A percentile compares a stretch with the other conserved stretches of the same genome.
Conservation (phyloP, 2,888 invertebrate genomes). For the Serripes groenlandicus region DNA sequence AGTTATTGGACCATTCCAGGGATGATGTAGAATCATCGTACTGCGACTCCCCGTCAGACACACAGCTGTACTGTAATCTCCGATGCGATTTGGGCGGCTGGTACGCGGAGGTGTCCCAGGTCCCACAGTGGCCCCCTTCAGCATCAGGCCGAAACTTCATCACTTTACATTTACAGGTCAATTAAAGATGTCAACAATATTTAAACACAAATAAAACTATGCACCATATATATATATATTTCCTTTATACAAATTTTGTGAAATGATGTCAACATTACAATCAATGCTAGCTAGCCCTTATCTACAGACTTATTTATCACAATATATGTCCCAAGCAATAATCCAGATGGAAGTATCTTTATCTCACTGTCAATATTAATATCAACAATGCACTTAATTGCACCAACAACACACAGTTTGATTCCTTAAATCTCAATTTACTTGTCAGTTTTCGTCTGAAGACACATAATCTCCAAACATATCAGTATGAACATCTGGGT, state of each 20-base stretch:
- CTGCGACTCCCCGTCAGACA: conserved; percentile 30
- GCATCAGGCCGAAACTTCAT: conserved; percentile 65
- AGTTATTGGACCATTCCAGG: conserved; percentile 61
- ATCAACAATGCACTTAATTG: no score
- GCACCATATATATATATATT: neutral
- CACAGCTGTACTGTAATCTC: conserved; percentile 40
- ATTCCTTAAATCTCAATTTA: no score
- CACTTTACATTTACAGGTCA: no score
- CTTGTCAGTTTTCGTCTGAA: conserved; percentile 55
- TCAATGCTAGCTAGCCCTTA: neutral
- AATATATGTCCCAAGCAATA: neutral
- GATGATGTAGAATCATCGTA: conserved; percentile 49
- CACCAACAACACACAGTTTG: no score
- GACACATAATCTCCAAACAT: conserved; percentile 54
- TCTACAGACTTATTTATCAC: neutral
- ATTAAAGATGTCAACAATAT: neutral
- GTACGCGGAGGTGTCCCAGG: conserved; percentile 62
- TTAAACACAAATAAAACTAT: neutral
- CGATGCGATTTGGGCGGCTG: conserved; percentile 50
- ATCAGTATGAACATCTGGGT: conserved; percentile 55
- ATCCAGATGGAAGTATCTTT: no score
- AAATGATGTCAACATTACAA: neutral
- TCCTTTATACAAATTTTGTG: neutral
- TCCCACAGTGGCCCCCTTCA: conserved; percentile 62
- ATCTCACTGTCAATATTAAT: no score